Evolutionary conservation across 1,140 invertebrate genomes (phyloP).

Genomic region (Micrasema minimum): DNA sequence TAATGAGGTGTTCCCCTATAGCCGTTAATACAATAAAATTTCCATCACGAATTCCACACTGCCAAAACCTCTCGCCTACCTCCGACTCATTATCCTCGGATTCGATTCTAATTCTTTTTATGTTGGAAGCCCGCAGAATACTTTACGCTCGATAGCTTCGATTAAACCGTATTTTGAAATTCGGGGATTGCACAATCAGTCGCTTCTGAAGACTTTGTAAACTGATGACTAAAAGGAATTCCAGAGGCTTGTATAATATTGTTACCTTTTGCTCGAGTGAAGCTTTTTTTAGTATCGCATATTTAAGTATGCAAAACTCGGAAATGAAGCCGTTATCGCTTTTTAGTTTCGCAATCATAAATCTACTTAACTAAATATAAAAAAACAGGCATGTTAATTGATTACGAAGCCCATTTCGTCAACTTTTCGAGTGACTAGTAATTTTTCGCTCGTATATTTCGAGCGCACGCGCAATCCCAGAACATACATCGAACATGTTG

Average conservation of each 20-base stretch:
- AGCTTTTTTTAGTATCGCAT: too few relatives aligned
- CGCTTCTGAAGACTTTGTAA: conserved; percentile 6
- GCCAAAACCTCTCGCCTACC: conserved; percentile 13
- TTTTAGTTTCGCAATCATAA: too few relatives aligned
- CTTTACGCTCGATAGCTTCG: conserved; percentile 18
- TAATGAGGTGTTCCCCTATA: conserved; percentile 53
- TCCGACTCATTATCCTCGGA: conserved; percentile 35
- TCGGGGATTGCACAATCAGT: conserved; percentile 22
- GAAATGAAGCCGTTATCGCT: too few relatives aligned
- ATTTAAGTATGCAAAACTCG: too few relatives aligned
- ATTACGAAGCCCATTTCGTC: neutral
- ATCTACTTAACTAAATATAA: too few relatives aligned
- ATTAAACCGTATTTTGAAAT: conserved; percentile 21
- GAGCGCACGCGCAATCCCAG: neutral
- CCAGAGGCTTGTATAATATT: too few relatives aligned
- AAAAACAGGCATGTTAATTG: neutral
- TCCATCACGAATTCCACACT: conserved; percentile 42
- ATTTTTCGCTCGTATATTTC: neutral
- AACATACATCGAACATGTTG: conserved; percentile 7
- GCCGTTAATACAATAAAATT: conserved; percentile 50
- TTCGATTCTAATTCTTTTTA: conserved; percentile 24
- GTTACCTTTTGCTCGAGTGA: too few relatives aligned
- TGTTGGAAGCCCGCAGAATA: conserved; percentile 31
- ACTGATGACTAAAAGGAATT: conserved; percentile 18
- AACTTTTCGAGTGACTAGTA: neutral